Percentiles rank a stretch among this genome's conserved stretches.
Evolutionary conservation across 2,113 vertebrate genomes (phyloP).

Genomic region (Menidia beryllina): DNA sequence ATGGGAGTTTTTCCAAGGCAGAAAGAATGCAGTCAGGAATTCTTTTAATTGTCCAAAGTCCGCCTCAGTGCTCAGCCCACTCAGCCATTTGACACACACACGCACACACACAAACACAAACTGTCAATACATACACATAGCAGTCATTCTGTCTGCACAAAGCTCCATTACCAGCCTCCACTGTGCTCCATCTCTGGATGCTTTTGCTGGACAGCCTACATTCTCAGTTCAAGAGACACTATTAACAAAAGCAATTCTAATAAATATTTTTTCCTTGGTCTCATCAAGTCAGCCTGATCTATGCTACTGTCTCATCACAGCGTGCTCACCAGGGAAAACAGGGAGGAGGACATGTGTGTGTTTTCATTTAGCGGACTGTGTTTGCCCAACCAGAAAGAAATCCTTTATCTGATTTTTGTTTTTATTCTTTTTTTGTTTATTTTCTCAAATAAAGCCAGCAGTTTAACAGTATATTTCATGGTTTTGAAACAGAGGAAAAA

Average conservation of each 20-base stretch:
- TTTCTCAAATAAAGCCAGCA: too few species aligned
- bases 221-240: too few species aligned
- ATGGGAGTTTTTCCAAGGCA: conserved; percentile 51
- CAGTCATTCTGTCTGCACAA: conserved; percentile 57
- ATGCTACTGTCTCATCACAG: background rate
- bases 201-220: conserved; percentile 15
- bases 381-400: too few species aligned
- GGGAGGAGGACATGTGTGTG: background rate
- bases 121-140: conserved; percentile 42
- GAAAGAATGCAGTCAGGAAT: conserved; percentile 70
- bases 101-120: conserved; percentile 20
- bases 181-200: conserved; percentile 12
- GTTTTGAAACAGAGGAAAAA: too few species aligned
- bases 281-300: conserved; percentile 17
- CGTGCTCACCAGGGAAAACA: background rate
- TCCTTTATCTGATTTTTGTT: too few species aligned
- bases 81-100: conserved; percentile 33
- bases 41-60: conserved; percentile 67
- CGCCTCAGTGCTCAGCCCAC: conserved; percentile 53
- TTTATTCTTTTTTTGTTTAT: background rate
- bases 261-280: conserved; percentile 9
- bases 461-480: too few species aligned
- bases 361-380: background rate
- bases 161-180: conserved; percentile 24
- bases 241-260: conserved; percentile 21